Evolutionary conservation across 2,888 invertebrate genomes (phyloP).

Genomic region (Aproaerema taeniolella): DNA sequence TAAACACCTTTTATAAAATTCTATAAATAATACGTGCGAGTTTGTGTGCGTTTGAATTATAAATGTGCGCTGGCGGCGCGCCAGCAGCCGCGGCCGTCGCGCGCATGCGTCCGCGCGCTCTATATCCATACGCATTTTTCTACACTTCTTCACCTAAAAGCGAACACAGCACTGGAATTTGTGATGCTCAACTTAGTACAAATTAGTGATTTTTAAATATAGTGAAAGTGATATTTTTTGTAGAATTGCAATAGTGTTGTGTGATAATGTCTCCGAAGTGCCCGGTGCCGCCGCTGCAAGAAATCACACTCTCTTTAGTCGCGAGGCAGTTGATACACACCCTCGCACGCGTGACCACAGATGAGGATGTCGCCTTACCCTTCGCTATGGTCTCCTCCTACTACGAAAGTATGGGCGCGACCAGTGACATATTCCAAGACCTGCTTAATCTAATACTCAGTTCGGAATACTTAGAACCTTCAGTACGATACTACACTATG

Average conservation of each 20-base stretch:
- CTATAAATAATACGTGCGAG: slow-evolving; percentile 61
- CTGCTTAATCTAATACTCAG: slow-evolving; percentile 80
- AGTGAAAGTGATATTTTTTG: slow-evolving; percentile 42
- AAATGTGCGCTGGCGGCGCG: slow-evolving; percentile 57
- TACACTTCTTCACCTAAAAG: slow-evolving; percentile 57
- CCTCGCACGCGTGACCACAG: slow-evolving; percentile 78
- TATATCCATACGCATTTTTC: slow-evolving; percentile 59
- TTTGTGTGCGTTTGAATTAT: slow-evolving; percentile 64
- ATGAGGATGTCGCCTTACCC: slow-evolving; percentile 75
- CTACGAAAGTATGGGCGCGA: slow-evolving; percentile 78
- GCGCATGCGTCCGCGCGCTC: slow-evolving; percentile 59
- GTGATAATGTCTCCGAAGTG: slow-evolving; percentile 80
- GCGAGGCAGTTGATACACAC: slow-evolving; percentile 80
- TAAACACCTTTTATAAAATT: slow-evolving; percentile 70
- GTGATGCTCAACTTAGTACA: slow-evolving; percentile 54
- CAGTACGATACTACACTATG: slow-evolving; percentile 81
- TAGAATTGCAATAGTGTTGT: slow-evolving; percentile 29
- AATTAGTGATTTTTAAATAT: slow-evolving; percentile 27
- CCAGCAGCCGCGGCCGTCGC: slow-evolving; percentile 35
- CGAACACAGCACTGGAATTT: slow-evolving; percentile 34
- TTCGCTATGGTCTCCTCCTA: slow-evolving; percentile 80
- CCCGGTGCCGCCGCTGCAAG: slow-evolving; percentile 77
- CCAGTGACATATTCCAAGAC: slow-evolving; percentile 83
- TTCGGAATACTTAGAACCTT: slow-evolving; percentile 82
- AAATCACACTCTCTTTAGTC: slow-evolving; percentile 77